These are phyloP conservation scores for Trichomycterus rosablanca DNA, from an alignment of 2,113 vertebrate genomes.

Conservation along the genomic window DNA sequence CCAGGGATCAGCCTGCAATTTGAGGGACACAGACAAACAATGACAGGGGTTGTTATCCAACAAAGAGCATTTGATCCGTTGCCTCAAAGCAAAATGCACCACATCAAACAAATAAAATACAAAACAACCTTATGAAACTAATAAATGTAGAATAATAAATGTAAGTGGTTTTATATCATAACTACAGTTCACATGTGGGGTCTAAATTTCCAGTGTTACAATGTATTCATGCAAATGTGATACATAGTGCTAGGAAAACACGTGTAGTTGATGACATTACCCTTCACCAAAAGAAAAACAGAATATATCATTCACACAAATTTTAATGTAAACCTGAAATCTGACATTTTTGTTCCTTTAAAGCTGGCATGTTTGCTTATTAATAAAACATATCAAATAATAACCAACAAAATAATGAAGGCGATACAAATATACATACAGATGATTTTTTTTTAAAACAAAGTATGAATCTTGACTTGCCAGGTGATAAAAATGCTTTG, in stretches of 20 bases:
- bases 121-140: slow-evolving; percentile 54
- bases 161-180: slow-evolving; percentile 60
- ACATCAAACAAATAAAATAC: slow-evolving; percentile 32
- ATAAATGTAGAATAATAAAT: slow-evolving; percentile 48
- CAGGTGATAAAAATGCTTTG: too few species aligned
- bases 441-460: slow-evolving; percentile 12
- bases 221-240: slow-evolving; percentile 76
- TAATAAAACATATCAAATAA: slow-evolving; percentile 4
- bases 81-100: too few species aligned
- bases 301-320: background rate
- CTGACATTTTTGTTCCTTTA: slow-evolving; percentile 25
- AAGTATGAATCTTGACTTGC: slow-evolving; percentile 8
- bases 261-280: slow-evolving; percentile 11
- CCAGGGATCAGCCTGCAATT: too few species aligned
- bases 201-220: slow-evolving; percentile 79
- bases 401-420: slow-evolving; percentile 6
- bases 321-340: slow-evolving; percentile 19
- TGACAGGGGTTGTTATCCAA: too few species aligned
- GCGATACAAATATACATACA: slow-evolving; percentile 19
- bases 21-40: too few species aligned
- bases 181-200: slow-evolving; percentile 49
- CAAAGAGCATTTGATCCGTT: too few species aligned
- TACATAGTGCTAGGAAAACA: slow-evolving; percentile 68
- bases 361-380: background rate
- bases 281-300: slow-evolving; percentile 4